Base-by-base conservation (phyloP, 2,797 vertebrate species). In the Phataginus tetradactyla region DNA sequence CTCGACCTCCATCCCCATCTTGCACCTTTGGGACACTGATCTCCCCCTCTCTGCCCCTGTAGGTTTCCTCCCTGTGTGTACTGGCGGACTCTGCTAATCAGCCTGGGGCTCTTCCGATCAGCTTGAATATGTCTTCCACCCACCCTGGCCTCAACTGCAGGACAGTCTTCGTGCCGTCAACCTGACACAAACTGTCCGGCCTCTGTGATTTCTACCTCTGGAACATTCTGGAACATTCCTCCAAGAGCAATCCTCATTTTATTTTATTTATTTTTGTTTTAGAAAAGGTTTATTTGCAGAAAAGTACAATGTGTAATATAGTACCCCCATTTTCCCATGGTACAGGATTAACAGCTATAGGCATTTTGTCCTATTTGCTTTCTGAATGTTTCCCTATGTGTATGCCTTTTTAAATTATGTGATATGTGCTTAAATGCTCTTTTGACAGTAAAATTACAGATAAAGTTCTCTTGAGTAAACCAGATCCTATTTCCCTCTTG, bases 211-310 rank as follows among this genome's bases (percentile, higher is more conserved):
- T 39, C 39, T 37, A 27, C 8, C 5, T 55, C 71, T 79, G 64
- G n/a, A 91, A 72, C 11, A 66, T 53, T 55, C 71, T 79, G 64
- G n/a, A 91, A 72, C 11, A 66, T 53, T 51, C 71, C 39, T 78
- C 72, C 53, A 18, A 78, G 39, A 78, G 75, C 20, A 84, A 18
- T 25, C 20, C 32, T 61, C 57, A 34, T 69, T 77, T 94, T 71
- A 29, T 69, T 59, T 83, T 37, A 55, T 49, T 77, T 74, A 34
- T 63, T 45, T 86, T 75, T 49, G 10, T 71, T 92, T 89, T 85
- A 32, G 27, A 51, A 21, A 63, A 91, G 42, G 27, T 57, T 88
- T 85, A 27, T 59, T 95, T 78, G 32, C 8, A 68, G 42, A 45
- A 86, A 77, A 88, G 53, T 69, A 55, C 51, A 71, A 45, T 8